Base-by-base conservation (phyloP, 1,140 invertebrate species). In the Neotoxoptera formosana region DNA sequence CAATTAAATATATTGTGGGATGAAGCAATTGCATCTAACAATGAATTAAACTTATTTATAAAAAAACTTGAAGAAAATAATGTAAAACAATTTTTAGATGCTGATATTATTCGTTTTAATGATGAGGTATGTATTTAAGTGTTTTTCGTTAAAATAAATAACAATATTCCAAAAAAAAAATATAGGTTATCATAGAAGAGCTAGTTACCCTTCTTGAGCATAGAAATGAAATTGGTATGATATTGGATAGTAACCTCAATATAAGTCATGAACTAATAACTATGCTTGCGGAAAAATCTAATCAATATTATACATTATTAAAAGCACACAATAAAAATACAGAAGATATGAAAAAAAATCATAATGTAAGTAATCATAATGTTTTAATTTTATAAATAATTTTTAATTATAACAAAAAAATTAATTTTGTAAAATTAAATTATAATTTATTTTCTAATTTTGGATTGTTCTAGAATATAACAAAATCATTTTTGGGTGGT, bases 401-500 rank as follows among this genome's bases (percentile, higher is more conserved):
- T 36, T 7, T 41, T 83, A 45, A 83, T 47, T 47, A 30, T 20
- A n/a, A 87, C n/a, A 84, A 84, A 84, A 23, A 45, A 76, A n/a
- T 14, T 7, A n/a, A 14, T 7, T 76, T 11, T n/a, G 9, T 67
- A 14, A n/a, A 76, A n/a, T n/a, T n/a, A 76, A 45, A 45, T 84
- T 11, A 21, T 30, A 7, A 3, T 89, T 56, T 53, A 89, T 88
- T 56, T 56, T 41, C 21, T 51, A n/a, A 25, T 90, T 34, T 83
- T n/a, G 4, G 21, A 81, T 92, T 92, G 20, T 92, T 92, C 8
- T 36, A 93, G 91, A 93, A 86, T 93, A 86, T 93, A 45, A 93
- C 91, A 56, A 93, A 93, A 93, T 93, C 81, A 86, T 93, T 93
- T 93, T 93, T 93, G 91, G 91, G 91, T 56, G 91, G 91, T 86